These are phyloP conservation scores for Aphis craccivora DNA, from an alignment of 1,140 invertebrate species.

Conservation along the genomic window DNA sequence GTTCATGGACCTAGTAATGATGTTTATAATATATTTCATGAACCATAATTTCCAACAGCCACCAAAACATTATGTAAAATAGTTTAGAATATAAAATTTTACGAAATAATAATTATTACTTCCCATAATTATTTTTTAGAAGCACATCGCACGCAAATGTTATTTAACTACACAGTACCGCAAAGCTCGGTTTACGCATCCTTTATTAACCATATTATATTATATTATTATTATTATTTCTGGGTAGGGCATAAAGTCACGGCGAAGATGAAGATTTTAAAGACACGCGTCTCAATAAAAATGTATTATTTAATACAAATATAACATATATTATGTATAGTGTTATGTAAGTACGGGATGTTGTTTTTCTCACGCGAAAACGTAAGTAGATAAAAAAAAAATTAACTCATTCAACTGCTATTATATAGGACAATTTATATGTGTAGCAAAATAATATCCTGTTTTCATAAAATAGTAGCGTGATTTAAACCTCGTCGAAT, in stretches of 20 bases:
- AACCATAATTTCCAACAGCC: not conserved
- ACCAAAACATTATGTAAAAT: not conserved
- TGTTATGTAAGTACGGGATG: not conserved
- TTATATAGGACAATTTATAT: not conserved
- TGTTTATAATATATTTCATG: not conserved
- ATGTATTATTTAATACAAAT: not conserved
- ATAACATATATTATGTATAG: not conserved
- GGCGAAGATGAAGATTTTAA: not conserved
- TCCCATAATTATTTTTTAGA: not conserved
- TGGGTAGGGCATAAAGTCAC: not conserved
- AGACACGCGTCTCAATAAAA: not conserved
- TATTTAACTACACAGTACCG: not conserved
- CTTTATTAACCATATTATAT: not conserved
- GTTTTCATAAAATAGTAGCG: not conserved
- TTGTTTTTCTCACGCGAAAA: not conserved
- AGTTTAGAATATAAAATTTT: not conserved
- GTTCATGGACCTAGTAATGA: not conserved
- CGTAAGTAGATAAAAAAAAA: slow-evolving; percentile 4
- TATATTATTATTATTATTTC: not conserved
- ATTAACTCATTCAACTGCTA: not conserved
- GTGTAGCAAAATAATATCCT: not conserved
- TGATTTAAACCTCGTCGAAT: not conserved
- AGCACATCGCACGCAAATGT: not conserved
- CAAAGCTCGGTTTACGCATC: not conserved
- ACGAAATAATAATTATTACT: not conserved